Evolutionary conservation across 2,888 invertebrate genomes (phyloP), one percentile per base, ranked within the genome.

Genomic region (Zaprionus bogoriensis): DNA sequence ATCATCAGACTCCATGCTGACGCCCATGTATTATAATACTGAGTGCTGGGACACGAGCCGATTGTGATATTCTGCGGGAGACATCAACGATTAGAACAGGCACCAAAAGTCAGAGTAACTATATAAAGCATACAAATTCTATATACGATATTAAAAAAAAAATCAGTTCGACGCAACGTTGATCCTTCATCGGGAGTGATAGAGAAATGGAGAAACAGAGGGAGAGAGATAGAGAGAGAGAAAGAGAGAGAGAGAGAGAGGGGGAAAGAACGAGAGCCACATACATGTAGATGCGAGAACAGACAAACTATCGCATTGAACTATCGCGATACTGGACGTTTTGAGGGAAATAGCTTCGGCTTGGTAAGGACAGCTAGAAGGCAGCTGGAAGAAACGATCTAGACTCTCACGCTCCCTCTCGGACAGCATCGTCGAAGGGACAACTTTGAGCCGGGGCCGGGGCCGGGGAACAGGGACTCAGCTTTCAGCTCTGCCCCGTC

Each of bases 1-100:
- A 64, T 91, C 91, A 64, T 91, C 91, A 25, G 88, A 88, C 42
- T 89, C 89, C 89, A 89, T 89, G 50, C 42, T 74, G 59, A 64
- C 45, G 47, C 69, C 55, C 57, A 67, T 67, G 23, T 44, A 32
- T 25, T 22, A 28, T 32, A 19, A 20, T 25, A 17, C 20, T 45
- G 23, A n/a, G n/a, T n/a, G 39, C 42, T 38, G 7, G 10, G n/a
- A 23, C 46, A 14, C 22, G 27, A 38, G 28, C 14, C 47, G 32
- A 25, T 58, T 27, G 52, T 20, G 48, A 47, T 51, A 22, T 42
- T 46, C 71, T 72, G 64, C 58, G 60, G 69, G 64, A 64, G 52
- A 72, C 50, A 23, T 9, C 19, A 42, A 47, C 51, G 57, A 74
- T 71, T 71, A 71, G 70, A 17, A 22, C 5, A 25, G 0, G 19